Evolutionary conservation across 35 echinoderm and acorn worm species (phyloP).

Genomic region (Apostichopus parvimensis): DNA sequence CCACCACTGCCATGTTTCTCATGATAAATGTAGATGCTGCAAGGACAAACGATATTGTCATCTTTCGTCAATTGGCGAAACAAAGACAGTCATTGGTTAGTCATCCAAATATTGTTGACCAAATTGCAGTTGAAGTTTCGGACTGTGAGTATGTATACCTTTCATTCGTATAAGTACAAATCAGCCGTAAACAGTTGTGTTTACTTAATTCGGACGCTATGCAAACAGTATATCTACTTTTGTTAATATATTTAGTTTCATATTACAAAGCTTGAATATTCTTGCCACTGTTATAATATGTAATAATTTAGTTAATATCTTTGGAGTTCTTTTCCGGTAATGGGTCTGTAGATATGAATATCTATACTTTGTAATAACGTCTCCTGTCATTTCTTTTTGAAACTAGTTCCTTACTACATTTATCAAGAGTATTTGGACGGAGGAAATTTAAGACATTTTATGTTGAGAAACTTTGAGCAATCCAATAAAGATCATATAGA

Average conservation of each 20-base stretch:
- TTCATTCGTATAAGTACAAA: too few relatives aligned
- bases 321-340: too few relatives aligned
- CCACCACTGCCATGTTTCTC: too few relatives aligned
- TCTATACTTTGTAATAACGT: neutral
- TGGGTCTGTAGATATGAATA: too few relatives aligned
- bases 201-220: too few relatives aligned
- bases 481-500: neutral
- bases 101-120: neutral
- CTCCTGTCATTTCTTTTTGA: neutral
- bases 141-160: neutral
- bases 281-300: too few relatives aligned
- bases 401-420: slow-evolving; percentile 5
- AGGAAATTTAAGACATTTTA: neutral
- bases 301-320: too few relatives aligned
- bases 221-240: too few relatives aligned
- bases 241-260: too few relatives aligned
- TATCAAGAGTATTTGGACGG: neutral
- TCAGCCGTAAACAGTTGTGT: too few relatives aligned
- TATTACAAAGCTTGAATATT: too few relatives aligned
- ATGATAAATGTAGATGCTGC: neutral
- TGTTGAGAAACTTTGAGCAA: slow-evolving; percentile 13
- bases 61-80: neutral
- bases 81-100: neutral
- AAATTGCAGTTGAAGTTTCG: slow-evolving; percentile 1
- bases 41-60: neutral